Percentiles rank a stretch among this genome's conserved stretches.
phyloP scores from a whole-genome alignment of 1,140 invertebrate species.

The Lasioglossum baleicum region DNA sequence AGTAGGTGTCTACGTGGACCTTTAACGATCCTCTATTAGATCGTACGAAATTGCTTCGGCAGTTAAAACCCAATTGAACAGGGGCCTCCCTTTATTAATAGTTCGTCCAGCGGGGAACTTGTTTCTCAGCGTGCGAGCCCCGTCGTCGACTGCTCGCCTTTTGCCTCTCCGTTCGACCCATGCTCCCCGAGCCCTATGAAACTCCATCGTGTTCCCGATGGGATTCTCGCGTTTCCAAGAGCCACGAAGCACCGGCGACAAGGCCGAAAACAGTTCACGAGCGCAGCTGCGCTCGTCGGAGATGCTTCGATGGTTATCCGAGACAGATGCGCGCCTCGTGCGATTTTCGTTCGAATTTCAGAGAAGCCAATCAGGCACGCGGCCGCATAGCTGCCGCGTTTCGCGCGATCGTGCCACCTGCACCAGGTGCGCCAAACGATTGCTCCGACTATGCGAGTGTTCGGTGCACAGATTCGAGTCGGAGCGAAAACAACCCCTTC shows the following conservation, averaged over 20 bases:
- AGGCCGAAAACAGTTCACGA: neutral
- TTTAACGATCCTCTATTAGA: conserved; percentile 51
- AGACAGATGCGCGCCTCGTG: conserved; percentile 23
- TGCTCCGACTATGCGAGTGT: conserved; percentile 9
- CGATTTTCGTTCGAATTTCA: conserved; percentile 46
- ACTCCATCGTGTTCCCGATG: too few species aligned
- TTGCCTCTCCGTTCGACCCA: too few species aligned
- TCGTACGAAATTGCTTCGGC: conserved; percentile 45
- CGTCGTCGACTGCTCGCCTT: neutral
- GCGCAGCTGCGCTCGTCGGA: neutral
- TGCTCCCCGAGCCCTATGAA: too few species aligned
- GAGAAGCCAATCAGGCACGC: conserved; percentile 28
- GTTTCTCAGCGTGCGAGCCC: conserved; percentile 9
- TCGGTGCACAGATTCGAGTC: neutral
- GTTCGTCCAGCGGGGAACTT: conserved; percentile 22
- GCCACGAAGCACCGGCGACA: neutral
- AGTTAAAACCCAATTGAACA: conserved; percentile 50
- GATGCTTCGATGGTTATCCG: neutral
- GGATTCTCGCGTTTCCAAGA: too few species aligned
- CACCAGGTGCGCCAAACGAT: conserved; percentile 44
- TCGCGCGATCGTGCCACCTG: conserved; percentile 16
- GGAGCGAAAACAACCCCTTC: neutral
- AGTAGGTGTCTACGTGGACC: conserved; percentile 48
- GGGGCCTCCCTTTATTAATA: conserved; percentile 23
- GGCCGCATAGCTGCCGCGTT: conserved; percentile 17